Evolutionary conservation across 2,113 vertebrate genomes (phyloP), one percentile per base, ranked within the genome.

Genomic region (Dryoscopus gambensis): DNA sequence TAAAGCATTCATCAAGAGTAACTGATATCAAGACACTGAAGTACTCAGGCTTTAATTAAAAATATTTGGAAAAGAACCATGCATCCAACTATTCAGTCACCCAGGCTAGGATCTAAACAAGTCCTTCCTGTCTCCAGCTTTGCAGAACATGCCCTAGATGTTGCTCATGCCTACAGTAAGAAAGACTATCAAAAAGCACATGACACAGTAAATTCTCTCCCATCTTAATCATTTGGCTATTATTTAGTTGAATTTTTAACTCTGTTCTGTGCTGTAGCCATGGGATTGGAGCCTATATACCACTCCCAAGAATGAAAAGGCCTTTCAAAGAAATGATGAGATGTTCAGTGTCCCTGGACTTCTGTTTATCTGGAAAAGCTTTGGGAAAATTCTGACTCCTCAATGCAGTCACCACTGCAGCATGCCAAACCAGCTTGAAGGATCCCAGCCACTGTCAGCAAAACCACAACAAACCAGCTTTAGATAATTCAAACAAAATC

Each of bases 331-430:
- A 84, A 80, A 85, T 8, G 6, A 83, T 12, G 87, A 91, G 85
- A 88, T 28, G 4, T 23, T 62, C n/a, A 55, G 42, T 57, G 83
- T 91, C 78, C 76, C 92, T 31, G 13, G 30, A 82, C 49, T 42
- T 82, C 46, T 46, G 64, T 87, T 94, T 84, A 89, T 92, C 89
- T 95, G 59, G 69, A 80, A 84, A 73, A 76, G 75, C 59, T 93
- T 65, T 90, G 87, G 90, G 93, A 97, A 97, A 96, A 90, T 39
- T 85, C 91, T 70, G 74, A 93, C 44, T 91, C 53, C 60, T 79
- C 75, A 69, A 79, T 7, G n/a, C 20, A 90, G 88, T 82, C 83
- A 94, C 73, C 42, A 46, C 71, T 89, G 89, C 52, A 89, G 85
- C 90, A 95, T 57, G 91, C 89, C 84, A 93, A 85, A 76, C 57